Evolutionary conservation across 2,797 vertebrate species (phyloP).

Genomic region (Pseudomugil gertrudae): DNA sequence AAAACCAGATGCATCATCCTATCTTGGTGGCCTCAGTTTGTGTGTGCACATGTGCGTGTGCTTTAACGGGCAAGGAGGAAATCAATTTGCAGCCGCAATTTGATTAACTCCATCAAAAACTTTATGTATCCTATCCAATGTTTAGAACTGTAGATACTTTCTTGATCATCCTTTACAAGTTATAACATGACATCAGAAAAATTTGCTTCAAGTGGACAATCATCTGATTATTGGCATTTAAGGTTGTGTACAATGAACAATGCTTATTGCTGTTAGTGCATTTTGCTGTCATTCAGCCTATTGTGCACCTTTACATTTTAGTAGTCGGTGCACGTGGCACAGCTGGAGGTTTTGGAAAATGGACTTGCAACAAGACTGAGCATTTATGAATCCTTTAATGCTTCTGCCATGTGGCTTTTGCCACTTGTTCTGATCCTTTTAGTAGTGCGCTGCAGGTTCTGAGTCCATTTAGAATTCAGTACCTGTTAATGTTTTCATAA

Average conservation of each 20-base stretch:
- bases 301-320: neutral
- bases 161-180: too few relatives aligned
- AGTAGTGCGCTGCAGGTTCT: neutral
- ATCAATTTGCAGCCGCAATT: neutral
- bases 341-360: neutral
- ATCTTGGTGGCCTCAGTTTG: slow-evolving; percentile 48
- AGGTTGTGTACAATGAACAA: neutral
- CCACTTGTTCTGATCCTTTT: neutral
- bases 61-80: slow-evolving; percentile 22
- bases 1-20: slow-evolving; percentile 32
- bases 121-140: neutral
- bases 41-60: slow-evolving; percentile 29
- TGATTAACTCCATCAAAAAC: neutral
- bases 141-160: too few relatives aligned
- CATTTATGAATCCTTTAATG: neutral
- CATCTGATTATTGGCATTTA: neutral
- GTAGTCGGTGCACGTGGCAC: neutral
- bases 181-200: neutral
- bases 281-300: neutral
- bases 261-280: neutral
- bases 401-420: neutral
- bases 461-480: neutral
- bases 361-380: neutral
- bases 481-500: neutral
- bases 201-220: neutral